phyloP scores from a whole-genome alignment of 2,888 invertebrate species.

The Pardosa pseudoannulata region DNA sequence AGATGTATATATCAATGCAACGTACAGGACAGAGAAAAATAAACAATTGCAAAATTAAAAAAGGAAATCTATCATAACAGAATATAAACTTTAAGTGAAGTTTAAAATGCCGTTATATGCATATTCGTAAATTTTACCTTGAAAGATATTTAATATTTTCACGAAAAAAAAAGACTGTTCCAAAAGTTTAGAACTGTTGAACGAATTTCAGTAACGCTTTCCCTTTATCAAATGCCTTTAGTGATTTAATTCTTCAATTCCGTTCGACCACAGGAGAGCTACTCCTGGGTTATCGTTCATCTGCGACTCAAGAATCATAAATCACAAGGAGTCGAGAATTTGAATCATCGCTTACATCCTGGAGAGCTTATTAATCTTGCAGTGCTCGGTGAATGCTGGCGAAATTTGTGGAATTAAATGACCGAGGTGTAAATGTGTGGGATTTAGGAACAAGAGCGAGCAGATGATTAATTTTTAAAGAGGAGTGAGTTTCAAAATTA shows the following conservation, averaged over 20 bases:
- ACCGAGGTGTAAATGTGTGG: background rate
- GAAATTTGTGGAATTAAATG: background rate
- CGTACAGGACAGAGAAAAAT: too few relatives aligned
- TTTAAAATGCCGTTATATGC: too few relatives aligned
- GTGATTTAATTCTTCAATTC: background rate
- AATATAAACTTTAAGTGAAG: too few relatives aligned
- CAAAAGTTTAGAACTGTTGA: too few relatives aligned
- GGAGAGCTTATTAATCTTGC: constrained; percentile 14
- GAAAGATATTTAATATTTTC: too few relatives aligned
- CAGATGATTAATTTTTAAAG: background rate
- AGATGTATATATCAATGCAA: too few relatives aligned
- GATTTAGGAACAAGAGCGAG: background rate
- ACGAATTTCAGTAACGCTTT: background rate
- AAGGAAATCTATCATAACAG: too few relatives aligned
- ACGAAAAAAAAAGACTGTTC: too few relatives aligned
- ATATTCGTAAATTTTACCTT: too few relatives aligned
- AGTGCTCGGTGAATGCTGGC: background rate
- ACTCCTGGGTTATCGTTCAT: background rate
- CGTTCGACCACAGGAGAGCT: background rate
- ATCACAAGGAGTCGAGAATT: constrained; percentile 5
- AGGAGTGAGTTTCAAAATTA: background rate
- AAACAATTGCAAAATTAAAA: too few relatives aligned
- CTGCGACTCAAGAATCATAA: constrained; percentile 1
- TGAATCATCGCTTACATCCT: constrained; percentile 18
- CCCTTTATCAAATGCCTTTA: background rate